These are phyloP conservation scores for Scortum barcoo DNA, from an alignment of 2,113 vertebrate genomes.

Conservation along the genomic window DNA sequence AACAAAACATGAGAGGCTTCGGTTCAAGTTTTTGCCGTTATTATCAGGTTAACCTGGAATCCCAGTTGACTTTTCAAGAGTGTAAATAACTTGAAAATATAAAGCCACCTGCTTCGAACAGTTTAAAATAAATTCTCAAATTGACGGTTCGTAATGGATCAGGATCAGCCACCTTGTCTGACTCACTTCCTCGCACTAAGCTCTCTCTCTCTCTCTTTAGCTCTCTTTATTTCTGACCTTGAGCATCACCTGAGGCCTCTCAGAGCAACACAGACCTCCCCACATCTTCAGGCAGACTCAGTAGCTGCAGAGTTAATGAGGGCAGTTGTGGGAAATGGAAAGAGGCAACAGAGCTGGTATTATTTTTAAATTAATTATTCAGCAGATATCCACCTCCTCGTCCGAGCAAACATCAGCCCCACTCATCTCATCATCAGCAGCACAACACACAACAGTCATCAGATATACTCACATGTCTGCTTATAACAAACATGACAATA, in stretches of 20 bases:
- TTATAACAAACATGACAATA: neutral
- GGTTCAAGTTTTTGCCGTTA: neutral
- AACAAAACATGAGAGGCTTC: neutral
- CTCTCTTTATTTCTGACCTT: conserved; percentile 55
- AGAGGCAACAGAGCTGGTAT: neutral
- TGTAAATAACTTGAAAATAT: neutral
- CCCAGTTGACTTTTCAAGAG: too few relatives aligned
- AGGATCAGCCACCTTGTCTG: conserved; percentile 19
- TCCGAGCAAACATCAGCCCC: neutral
- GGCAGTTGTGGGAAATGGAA: neutral
- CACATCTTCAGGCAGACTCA: conserved; percentile 14
- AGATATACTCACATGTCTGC: too few relatives aligned
- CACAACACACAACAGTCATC: too few relatives aligned
- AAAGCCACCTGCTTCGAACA: neutral
- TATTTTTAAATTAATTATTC: neutral
- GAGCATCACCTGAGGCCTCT: conserved; percentile 29
- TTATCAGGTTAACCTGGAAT: neutral
- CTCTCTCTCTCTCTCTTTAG: neutral
- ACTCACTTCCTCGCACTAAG: conserved; percentile 14
- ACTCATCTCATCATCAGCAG: neutral
- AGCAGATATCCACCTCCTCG: neutral
- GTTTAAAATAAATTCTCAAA: neutral
- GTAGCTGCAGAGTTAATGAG: neutral
- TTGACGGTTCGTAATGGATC: conserved; percentile 30
- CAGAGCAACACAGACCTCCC: conserved; percentile 16